These are phyloP conservation scores for Agriopis aurantiaria DNA, from an alignment of 2,888 invertebrate species.

Conservation along the genomic window DNA sequence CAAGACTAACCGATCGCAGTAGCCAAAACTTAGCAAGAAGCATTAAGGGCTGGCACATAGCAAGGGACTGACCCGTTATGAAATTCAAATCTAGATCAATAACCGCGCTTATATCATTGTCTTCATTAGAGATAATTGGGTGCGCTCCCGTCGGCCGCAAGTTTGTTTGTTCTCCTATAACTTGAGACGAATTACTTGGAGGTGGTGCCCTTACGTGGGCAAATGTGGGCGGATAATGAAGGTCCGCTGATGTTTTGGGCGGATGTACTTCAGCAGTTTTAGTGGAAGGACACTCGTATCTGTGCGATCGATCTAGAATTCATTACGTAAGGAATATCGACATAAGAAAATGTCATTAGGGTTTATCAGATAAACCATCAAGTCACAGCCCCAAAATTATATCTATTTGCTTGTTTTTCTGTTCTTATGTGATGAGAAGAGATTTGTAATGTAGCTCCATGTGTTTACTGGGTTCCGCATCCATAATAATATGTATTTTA, in stretches of 20 bases:
- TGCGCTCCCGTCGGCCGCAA: slow-evolving; percentile 82
- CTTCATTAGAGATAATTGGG: slow-evolving; percentile 87
- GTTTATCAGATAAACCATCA: not conserved
- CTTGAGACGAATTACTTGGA: slow-evolving; percentile 85
- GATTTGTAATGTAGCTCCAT: too few species aligned
- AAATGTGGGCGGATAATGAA: slow-evolving; percentile 46
- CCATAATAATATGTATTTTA: too few species aligned
- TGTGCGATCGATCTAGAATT: slow-evolving; percentile 22
- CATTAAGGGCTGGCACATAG: slow-evolving; percentile 85
- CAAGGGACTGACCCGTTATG: slow-evolving; percentile 86
- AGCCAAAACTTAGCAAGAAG: slow-evolving; percentile 79
- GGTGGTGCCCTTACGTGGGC: slow-evolving; percentile 53
- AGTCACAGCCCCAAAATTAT: not conserved
- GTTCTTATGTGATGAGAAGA: too few species aligned
- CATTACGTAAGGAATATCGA: slow-evolving; percentile 3
- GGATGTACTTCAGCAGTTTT: slow-evolving; percentile 39
- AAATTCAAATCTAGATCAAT: slow-evolving; percentile 87
- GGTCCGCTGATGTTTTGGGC: slow-evolving; percentile 41
- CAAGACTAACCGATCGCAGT: slow-evolving; percentile 57
- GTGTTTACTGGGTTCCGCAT: too few species aligned
- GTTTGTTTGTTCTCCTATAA: slow-evolving; percentile 84
- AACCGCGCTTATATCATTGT: slow-evolving; percentile 87
- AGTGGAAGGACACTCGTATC: slow-evolving; percentile 27
- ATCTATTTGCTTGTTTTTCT: not conserved
- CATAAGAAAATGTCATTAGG: not conserved